Base-by-base conservation (phyloP, 1,140 invertebrate genomes). In the Eupristina koningsbergeri region DNA sequence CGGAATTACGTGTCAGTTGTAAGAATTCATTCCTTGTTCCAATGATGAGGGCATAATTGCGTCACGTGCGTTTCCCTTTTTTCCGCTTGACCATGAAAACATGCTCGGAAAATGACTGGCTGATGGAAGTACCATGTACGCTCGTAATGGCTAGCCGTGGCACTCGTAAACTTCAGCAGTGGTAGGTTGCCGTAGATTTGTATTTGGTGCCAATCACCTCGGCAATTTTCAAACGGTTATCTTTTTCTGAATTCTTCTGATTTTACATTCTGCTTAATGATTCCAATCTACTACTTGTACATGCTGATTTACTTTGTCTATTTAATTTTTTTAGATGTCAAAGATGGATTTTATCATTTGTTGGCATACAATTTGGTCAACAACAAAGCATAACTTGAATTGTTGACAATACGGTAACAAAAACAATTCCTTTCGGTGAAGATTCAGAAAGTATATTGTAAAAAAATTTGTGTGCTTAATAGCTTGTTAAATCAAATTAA, bases 61-160 rank as follows among this genome's bases (percentile, higher is more conserved):
- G 47, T 15, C n/a, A 31, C 41, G 71, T 34, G 11, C 58, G 58
- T 34, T 50, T 76, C 71, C n/a, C 63, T 75, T 50, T 75, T 77
- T 77, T 26, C 67, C 17, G n/a, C 47, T 9, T 26, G 11, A 9
- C 67, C 26, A 34, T 61, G n/a, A 19, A 61, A 39, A 39, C 50
- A 53, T 22, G 15, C 36, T 47, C 36, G 36, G 75, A 81, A 67
- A 58, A 50, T 76, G 53, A 22, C 71, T 63, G 58, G 58, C 71
- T 83, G 79, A 83, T 83, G 82, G 82, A 64, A 83, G 79, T 83
- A 73, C 61, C 82, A 34, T 83, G 82, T 83, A 83, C 31, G 34
- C 29, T 6, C 58, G 73, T 71, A 83, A 83, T 83, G 77, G 74
- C 61, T 19, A 45, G 50, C 29, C 22, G 50, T 5, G 11, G n/a